Base-by-base conservation (phyloP, 2,113 vertebrate species). In the Malurus melanocephalus region DNA sequence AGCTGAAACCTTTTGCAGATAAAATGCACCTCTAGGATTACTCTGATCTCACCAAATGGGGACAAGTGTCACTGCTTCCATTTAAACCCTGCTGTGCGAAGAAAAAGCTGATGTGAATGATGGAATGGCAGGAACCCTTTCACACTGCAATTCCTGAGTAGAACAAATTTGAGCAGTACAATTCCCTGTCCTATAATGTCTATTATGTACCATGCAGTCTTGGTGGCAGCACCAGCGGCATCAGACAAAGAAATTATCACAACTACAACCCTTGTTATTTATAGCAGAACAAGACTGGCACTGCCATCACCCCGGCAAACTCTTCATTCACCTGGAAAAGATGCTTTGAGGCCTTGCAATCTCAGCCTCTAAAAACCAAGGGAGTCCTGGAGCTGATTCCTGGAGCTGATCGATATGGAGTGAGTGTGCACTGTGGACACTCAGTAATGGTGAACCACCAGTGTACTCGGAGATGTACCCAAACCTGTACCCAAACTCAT, bases 11-110 rank as follows among this genome's bases (percentile, higher is more conserved):
- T 93, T 94, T 65, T 74, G 88, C 81, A 91, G 90, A 91, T 79
- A 92, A 96, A 96, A 93, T 51, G 56, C 38, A 80, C 40, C 82
- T 85, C 73, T 40, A 73, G 85, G 40, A 59, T 93, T 81, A 87
- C 48, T 89, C 43, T 71, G 49, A 72, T 62, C 17, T 38, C 80
- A 93, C 55, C 83, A 92, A 78, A 43, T 22, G 49, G 48, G 15
- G 57, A 94, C 60, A 77, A 85, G 76, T 59, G 83, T 62, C 76
- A 62, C 84, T 43, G 61, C 69, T 95, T 93, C 85, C 79, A 83
- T 93, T 80, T 85, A 81, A 93, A 81, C 56, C 75, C 26, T 93
- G 43, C 73, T 91, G 85, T 66, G 42, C 13, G 82, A 79, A 79
- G 55, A 84, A 87, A 90, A 91, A 73, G 33, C 28, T 76, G 51